Base-by-base conservation (phyloP, 2,113 vertebrate species). In the Aspidoscelis tigris region DNA sequence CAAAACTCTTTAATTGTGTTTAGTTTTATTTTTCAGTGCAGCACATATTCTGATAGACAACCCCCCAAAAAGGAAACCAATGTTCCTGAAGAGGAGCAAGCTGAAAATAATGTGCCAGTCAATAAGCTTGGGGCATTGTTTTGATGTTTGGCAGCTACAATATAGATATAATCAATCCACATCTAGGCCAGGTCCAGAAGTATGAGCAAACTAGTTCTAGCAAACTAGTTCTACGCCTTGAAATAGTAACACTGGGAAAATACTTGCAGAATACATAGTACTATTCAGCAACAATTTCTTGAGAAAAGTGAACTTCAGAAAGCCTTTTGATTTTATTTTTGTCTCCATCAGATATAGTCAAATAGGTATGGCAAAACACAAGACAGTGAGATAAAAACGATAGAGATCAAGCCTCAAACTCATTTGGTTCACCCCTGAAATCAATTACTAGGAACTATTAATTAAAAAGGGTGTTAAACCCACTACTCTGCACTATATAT, bases 401-500 rank as follows among this genome's bases (percentile, higher is more conserved):
- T 43, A 3, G 16, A 64, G 1, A 70, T 24, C 21, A 83, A 44
- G 61, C 26, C 11, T 68, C 73, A 68, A 76, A 53, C 11, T 41
- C 12, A 68, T 83, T 83, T 55, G 41, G 20, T 1, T 78, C 21
- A 70, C 24, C 70, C 61, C 43, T 65, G 58, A 73, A 72, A 79
- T 65, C 58, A 79, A 72, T 79, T 78, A 43, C 4, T 16, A 80
- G 24, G 55, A 66, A 20, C 33, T 72, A 41, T 2, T 65, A 43
- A 41, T 44, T n/a, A 65, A 84, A 66, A 80, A 10, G 6, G 39
- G 14, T 44, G 33, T 66, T 61, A 18, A 76, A 33, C 58, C 24
- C 20, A 78, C 70, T 84, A 53, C 5, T 70, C 75, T 84, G 41
- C 66, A 64, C 24, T 64, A 71, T 26, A 61, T 8, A 44, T 84